These are phyloP conservation scores for Eutrigla gurnardus DNA, from an alignment of 2,797 vertebrate genomes.

Conservation along the genomic window DNA sequence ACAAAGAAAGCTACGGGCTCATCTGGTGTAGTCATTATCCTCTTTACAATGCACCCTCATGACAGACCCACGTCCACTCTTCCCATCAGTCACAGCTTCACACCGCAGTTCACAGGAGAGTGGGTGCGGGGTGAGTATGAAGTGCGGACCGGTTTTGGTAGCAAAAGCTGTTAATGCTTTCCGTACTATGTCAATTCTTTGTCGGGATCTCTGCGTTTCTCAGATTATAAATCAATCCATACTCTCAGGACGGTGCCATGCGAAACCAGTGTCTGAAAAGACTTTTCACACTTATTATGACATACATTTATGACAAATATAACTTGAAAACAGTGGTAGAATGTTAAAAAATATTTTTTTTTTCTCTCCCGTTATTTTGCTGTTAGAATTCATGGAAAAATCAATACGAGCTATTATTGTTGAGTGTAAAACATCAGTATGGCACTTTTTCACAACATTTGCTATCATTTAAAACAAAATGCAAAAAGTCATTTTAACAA, in stretches of 20 bases:
- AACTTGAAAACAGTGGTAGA: background rate
- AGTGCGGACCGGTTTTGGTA: slow-evolving; percentile 44
- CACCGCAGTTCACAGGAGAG: slow-evolving; percentile 49
- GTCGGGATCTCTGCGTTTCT: slow-evolving; percentile 34
- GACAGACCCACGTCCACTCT: slow-evolving; percentile 66
- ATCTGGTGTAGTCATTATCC: slow-evolving; percentile 79
- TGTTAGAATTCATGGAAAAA: background rate
- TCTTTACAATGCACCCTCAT: slow-evolving; percentile 71
- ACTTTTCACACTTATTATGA: background rate
- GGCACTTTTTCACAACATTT: background rate
- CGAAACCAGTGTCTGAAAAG: slow-evolving; percentile 3
- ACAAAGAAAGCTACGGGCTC: slow-evolving; percentile 47
- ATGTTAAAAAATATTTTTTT: background rate
- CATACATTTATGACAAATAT: slow-evolving; percentile 6
- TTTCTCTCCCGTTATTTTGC: background rate
- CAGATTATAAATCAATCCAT: slow-evolving; percentile 60
- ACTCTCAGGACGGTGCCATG: slow-evolving; percentile 31
- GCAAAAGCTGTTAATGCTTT: slow-evolving; percentile 63
- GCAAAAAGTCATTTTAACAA: background rate
- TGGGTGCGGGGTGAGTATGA: slow-evolving; percentile 17
- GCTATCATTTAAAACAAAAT: slow-evolving; percentile 3
- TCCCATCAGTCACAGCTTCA: slow-evolving; percentile 72
- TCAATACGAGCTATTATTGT: background rate
- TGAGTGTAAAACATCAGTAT: background rate
- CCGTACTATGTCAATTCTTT: slow-evolving; percentile 52